Conservation (phyloP, 2,797 vertebrate genomes). For the Luscinia luscinia region DNA sequence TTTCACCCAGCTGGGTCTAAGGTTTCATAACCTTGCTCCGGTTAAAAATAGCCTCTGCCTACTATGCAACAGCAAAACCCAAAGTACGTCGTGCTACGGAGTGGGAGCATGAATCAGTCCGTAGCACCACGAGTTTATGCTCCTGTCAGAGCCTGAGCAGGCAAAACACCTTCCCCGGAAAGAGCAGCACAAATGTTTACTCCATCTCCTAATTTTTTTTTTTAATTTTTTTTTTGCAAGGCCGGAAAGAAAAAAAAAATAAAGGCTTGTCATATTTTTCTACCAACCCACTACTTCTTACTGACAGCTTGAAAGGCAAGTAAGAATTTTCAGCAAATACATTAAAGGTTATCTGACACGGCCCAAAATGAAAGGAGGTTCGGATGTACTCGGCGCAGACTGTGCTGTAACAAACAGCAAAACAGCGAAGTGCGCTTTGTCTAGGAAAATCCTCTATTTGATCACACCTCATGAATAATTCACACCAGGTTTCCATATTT, state of each 20-base stretch:
- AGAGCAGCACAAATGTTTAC: background rate
- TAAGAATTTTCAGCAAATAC: background rate
- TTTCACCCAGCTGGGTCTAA: slow-evolving; percentile 61
- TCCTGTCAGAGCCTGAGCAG: slow-evolving; percentile 1
- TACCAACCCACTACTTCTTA: background rate
- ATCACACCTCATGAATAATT: slow-evolving; percentile 70
- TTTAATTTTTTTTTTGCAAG: background rate
- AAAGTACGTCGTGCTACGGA: background rate
- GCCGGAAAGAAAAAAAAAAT: background rate
- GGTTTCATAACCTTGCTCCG: slow-evolving; percentile 71
- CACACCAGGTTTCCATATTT: slow-evolving; percentile 62
- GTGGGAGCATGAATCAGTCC: slow-evolving; percentile 33
- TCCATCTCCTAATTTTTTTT: background rate
- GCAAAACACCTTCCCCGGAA: background rate
- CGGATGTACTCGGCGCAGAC: background rate
- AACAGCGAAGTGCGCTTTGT: slow-evolving; percentile 43
- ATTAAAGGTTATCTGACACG: slow-evolving; percentile 12
- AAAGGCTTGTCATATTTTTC: background rate
- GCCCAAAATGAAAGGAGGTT: background rate
- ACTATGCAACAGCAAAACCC: slow-evolving; percentile 47
- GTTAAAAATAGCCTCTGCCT: slow-evolving; percentile 72
- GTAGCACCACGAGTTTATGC: background rate
- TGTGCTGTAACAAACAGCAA: slow-evolving; percentile 51
- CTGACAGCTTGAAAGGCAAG: slow-evolving; percentile 2
- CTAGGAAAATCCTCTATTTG: slow-evolving; percentile 70